Evolutionary conservation across 2,113 vertebrate species (phyloP), one percentile per base, ranked within the genome.

Genomic region (Macquaria ambigua): DNA sequence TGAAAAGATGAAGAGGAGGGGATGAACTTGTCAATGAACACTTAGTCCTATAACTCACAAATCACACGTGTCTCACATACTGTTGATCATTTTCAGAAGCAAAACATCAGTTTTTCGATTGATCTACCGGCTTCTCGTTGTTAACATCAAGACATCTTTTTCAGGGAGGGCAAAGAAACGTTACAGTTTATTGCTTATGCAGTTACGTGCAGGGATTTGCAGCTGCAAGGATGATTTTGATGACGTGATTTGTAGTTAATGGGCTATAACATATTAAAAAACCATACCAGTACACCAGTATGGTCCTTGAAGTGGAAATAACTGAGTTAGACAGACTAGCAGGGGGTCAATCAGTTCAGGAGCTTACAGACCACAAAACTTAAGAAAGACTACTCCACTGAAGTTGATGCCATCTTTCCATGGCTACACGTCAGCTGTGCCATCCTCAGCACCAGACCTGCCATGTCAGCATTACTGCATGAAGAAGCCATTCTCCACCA

Each of bases 321-420:
- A 55, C 31, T 62, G 34, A 50, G 55, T 28, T 11, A 79, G 46
- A 63, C 43, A 86, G 55, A 50, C 7, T 15, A 74, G 23, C 55
- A 55, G 55, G 53, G 20, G 77, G 64, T 84, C 61, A 86, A 20
- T 72, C 73, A 72, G 84, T 91, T 85, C 77, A 81, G 21, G 37
- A 68, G 70, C 28, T 28, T 41, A 16, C 48, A 34, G 34, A 86
- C 68, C 53, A 39, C 74, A 88, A 69, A 84, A 53, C 63, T 25
- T 23, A 37, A 56, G 46, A 61, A 48, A 82, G 83, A 77, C 11
- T 1, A 11, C 77, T 86, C 66, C 34, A 53, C 53, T 68, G 21
- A 68, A 61, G 59, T 4, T 66, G 59, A 81, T 74, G 86, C 71
- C 50, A 90, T 88, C 21, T 90, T 91, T 92, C 92, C 88, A 75